Conservation (phyloP, 2,113 vertebrate genomes). For the Pomatostomus ruficeps region DNA sequence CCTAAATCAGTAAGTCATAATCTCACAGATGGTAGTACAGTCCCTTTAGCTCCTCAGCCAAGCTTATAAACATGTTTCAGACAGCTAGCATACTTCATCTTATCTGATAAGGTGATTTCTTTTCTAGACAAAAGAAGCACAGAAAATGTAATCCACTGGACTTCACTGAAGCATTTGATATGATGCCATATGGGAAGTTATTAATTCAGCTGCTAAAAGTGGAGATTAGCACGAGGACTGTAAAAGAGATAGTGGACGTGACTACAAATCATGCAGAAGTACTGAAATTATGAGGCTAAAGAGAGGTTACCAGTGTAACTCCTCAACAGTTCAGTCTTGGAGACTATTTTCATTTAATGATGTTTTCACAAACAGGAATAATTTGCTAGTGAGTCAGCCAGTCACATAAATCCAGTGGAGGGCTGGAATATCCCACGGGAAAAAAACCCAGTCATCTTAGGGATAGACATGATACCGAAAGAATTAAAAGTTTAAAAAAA, state of each 20-base stretch:
- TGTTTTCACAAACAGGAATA: neutral
- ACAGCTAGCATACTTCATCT: neutral
- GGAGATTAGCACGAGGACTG: neutral
- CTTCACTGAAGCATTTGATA: neutral
- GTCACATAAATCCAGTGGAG: neutral
- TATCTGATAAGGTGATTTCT: slow-evolving; percentile 6
- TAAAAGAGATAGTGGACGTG: neutral
- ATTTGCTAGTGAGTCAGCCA: neutral
- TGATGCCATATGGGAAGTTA: neutral
- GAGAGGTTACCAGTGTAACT: neutral
- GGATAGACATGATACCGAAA: neutral
- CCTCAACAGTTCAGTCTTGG: neutral
- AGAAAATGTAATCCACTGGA: neutral
- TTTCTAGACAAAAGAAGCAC: neutral
- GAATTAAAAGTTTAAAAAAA: neutral
- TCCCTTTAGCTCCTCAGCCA: neutral
- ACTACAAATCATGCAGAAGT: neutral
- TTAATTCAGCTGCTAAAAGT: neutral
- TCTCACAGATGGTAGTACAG: neutral
- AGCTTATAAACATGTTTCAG: neutral
- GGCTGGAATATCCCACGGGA: neutral
- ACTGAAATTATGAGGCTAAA: neutral
- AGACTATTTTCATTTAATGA: neutral
- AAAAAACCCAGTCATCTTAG: neutral
- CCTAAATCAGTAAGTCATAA: neutral